Conservation (phyloP, 1,140 invertebrate species). For the Micrasema minimum region DNA sequence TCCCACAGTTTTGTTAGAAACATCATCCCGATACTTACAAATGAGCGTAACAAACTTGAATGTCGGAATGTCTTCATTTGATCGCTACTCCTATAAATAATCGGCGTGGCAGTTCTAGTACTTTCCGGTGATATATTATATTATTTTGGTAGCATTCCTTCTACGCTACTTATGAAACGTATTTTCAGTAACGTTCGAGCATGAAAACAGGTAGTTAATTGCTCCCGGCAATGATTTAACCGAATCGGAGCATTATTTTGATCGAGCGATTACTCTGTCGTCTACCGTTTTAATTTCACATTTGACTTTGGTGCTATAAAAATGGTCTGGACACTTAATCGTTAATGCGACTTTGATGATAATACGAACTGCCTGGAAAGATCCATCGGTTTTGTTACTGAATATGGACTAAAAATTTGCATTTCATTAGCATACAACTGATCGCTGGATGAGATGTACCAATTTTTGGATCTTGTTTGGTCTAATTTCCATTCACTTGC, state of each 20-base stretch:
- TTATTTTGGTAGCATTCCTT: constrained; percentile 28
- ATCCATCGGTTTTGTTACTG: constrained; percentile 66
- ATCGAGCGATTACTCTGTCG: constrained; percentile 38
- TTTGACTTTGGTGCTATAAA: constrained; percentile 32
- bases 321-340: constrained; percentile 44
- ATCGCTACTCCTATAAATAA: constrained; percentile 32
- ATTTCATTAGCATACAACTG: constrained; percentile 65
- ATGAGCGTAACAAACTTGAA: constrained; percentile 26
- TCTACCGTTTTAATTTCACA: constrained; percentile 46
- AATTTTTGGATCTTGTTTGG: constrained; percentile 26
- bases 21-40: constrained; percentile 12
- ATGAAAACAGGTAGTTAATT: constrained; percentile 35
- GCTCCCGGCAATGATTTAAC: constrained; percentile 12
- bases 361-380: constrained; percentile 50
- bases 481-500: constrained; percentile 32
- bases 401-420: constrained; percentile 64
- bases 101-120: constrained; percentile 25
- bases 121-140: constrained; percentile 28
- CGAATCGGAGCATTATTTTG: constrained; percentile 31
- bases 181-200: constrained; percentile 36
- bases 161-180: constrained; percentile 23
- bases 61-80: constrained; percentile 41
- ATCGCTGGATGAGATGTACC: constrained; percentile 38
- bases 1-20: neutral
- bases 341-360: constrained; percentile 61